Percentiles rank a stretch among this genome's conserved stretches.
Conservation (phyloP, 2,888 invertebrate species). For the Caenorhabditis afra region DNA sequence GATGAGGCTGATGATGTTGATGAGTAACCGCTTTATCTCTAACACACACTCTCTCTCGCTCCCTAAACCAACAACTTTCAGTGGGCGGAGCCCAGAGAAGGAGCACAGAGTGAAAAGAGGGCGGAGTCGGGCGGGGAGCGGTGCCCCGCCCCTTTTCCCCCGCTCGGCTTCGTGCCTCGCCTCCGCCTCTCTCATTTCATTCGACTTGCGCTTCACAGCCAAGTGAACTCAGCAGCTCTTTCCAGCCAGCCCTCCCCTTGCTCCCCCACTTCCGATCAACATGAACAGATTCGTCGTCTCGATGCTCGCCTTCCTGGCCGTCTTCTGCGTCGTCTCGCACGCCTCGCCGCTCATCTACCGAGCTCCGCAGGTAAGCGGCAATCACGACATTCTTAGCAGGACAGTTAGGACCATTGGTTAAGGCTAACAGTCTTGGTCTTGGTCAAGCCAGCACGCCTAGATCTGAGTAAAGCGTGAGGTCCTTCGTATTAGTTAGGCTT, state of each 20-base stretch:
- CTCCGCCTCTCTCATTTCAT: slow-evolving; percentile 36
- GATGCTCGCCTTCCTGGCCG: slow-evolving; percentile 60
- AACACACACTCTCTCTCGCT: no score
- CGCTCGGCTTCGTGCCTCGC: no score
- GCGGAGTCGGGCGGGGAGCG: slow-evolving; percentile 8
- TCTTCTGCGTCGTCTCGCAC: slow-evolving; percentile 54
- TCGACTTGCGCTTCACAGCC: slow-evolving; percentile 53
- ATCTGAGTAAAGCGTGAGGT: no score
- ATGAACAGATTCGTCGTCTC: slow-evolving; percentile 60
- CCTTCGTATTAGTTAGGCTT: no score
- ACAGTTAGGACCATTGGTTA: no score
- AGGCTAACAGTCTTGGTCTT: no score
- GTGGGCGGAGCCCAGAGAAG: no score
- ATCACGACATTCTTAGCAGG: no score
- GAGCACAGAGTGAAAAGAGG: slow-evolving; percentile 4
- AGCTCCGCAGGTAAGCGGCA: slow-evolving; percentile 60
- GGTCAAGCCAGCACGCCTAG: no score
- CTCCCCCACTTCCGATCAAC: slow-evolving; percentile 5
- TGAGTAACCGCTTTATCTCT: no score
- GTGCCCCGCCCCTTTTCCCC: background rate
- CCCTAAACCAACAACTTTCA: no score
- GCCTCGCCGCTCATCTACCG: slow-evolving; percentile 67
- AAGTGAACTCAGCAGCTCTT: slow-evolving; percentile 43
- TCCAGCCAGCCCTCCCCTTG: slow-evolving; percentile 29
- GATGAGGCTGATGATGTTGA: no score